Evolutionary conservation across 2,888 invertebrate genomes (phyloP).

Genomic region (Yponomeuta plumbellus): DNA sequence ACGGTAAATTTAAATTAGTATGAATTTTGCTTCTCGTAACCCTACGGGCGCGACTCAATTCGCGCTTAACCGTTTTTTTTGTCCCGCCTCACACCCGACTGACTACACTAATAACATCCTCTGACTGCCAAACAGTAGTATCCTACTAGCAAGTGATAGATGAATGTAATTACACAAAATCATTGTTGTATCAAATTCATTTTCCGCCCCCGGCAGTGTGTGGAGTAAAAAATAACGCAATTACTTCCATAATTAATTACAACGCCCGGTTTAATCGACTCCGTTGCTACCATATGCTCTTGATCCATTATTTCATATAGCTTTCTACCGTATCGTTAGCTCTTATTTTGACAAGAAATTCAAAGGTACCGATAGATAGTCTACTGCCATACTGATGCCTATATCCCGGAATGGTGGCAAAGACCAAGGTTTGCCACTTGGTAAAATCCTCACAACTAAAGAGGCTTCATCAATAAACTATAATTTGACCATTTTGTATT

Average conservation of each 20-base stretch:
- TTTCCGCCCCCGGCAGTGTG: slow-evolving; percentile 49
- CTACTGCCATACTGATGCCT: too few species aligned
- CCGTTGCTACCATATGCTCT: slow-evolving; percentile 60
- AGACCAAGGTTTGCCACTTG: too few species aligned
- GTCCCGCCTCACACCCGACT: not conserved
- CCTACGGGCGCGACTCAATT: too few species aligned
- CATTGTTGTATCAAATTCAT: slow-evolving; percentile 51
- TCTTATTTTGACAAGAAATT: not conserved
- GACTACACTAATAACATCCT: slow-evolving; percentile 9
- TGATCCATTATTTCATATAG: slow-evolving; percentile 51
- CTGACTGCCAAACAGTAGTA: slow-evolving; percentile 11
- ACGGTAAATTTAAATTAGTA: too few species aligned
- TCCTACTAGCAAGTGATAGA: slow-evolving; percentile 41
- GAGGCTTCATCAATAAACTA: not conserved
- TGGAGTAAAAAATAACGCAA: slow-evolving; percentile 56
- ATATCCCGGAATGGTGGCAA: too few species aligned
- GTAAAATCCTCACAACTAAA: too few species aligned
- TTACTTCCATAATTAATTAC: slow-evolving; percentile 68
- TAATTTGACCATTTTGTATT: not conserved
- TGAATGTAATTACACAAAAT: slow-evolving; percentile 53
- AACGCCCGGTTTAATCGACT: slow-evolving; percentile 46
- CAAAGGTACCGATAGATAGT: not conserved
- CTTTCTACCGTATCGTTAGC: slow-evolving; percentile 37
- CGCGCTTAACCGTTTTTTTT: not conserved
- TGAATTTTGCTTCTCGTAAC: too few species aligned